Evolutionary conservation across 2,797 vertebrate species (phyloP), one percentile per base, ranked within the genome.

Genomic region (Thamnophis elegans): DNA sequence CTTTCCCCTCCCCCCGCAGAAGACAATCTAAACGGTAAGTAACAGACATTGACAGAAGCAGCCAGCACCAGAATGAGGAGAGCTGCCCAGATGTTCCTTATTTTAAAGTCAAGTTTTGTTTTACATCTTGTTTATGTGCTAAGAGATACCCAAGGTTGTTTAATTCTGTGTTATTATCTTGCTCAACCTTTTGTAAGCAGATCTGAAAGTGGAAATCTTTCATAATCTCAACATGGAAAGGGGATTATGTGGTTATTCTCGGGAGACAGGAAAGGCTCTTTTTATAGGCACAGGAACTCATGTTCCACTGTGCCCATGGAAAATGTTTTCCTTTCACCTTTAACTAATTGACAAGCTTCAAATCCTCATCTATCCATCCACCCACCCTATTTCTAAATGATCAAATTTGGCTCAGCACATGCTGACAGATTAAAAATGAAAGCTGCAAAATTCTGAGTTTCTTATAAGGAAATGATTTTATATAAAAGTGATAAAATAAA

Each of bases 1-100:
- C 88, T 96, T 59, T 1, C 56, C 26, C 94, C 94, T n/a, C 55
- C 26, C 94, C 94, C 95, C 47, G 93, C n/a, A 18, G 94, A 92
- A 91, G 55, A 59, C 62, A 90, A 87, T 82, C 82, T 89, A 91
- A 91, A 89, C 26, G n/a, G 86, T 59, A 42, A 62, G 68, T 59
- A 82, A 82, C 20, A 82, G 36, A 47, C 36, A 82, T 22, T 82
- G 73, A 47, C 73, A 82, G 36, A 82, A 18, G 25, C 53, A 73
- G 58, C 68, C 26, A 12, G 65, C 22, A 16, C 55, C 42, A 36
- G 47, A 12, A 20, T 65, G 32, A 58, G 68, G 53, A 47, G 25
- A 54, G 68, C 26, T 54, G n/a, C 5, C 90, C 92, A 93, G 92
- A 93, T 93, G 92, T 93, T 93, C 53, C 58, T 88, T 62, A 88